Evolutionary conservation across 2,113 vertebrate species (phyloP).

Genomic region (Thryonomys swinderianus): DNA sequence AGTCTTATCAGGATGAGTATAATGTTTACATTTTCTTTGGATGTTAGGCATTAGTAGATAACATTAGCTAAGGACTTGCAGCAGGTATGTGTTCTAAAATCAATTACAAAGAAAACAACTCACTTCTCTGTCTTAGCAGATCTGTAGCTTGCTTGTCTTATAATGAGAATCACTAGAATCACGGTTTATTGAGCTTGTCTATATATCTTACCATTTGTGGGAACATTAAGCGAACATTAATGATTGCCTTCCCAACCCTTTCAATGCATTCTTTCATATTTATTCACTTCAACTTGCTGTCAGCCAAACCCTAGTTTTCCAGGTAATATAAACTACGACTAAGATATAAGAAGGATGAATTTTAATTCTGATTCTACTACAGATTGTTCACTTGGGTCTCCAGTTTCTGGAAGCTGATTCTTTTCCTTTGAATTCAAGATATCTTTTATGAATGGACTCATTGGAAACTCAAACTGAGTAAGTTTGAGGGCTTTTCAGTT

Average conservation of each 20-base stretch:
- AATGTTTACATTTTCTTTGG: background rate
- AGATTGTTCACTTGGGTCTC: background rate
- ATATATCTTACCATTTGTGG: background rate
- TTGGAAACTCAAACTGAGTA: slow-evolving; percentile 8
- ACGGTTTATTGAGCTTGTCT: background rate
- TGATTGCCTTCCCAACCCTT: background rate
- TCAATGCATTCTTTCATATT: background rate
- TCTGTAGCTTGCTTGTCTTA: background rate
- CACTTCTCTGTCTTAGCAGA: background rate
- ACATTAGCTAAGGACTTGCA: background rate
- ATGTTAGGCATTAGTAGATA: background rate
- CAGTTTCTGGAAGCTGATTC: background rate
- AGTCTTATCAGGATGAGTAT: no score
- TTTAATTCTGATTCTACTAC: background rate
- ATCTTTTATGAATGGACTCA: background rate
- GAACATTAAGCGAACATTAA: no score
- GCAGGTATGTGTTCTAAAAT: background rate
- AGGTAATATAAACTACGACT: background rate
- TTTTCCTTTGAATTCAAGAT: slow-evolving; percentile 38
- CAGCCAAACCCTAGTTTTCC: background rate
- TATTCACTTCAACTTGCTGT: background rate
- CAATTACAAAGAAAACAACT: background rate
- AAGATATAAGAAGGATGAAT: background rate
- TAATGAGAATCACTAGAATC: background rate
- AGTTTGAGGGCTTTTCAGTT: background rate